Conservation (phyloP, 2,888 invertebrate species). For the Hemithea aestivaria region DNA sequence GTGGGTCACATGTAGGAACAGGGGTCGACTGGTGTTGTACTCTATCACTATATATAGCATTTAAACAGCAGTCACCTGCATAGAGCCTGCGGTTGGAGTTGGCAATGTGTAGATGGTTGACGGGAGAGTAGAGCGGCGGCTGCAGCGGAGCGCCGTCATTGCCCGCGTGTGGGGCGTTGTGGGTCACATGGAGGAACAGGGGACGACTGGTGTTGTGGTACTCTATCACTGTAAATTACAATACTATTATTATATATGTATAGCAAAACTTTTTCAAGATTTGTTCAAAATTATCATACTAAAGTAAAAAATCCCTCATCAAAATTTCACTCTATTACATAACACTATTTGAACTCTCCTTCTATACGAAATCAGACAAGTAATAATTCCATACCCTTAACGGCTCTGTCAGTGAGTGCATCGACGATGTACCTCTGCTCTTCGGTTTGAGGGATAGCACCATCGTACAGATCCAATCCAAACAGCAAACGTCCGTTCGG, state of each 20-base stretch:
- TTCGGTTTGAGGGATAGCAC: constrained; percentile 50
- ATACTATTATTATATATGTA: too few species aligned
- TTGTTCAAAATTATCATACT: too few species aligned
- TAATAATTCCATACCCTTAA: constrained; percentile 43
- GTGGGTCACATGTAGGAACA: constrained; percentile 91
- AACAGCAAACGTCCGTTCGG: constrained; percentile 55
- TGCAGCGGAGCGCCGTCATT: constrained; percentile 86
- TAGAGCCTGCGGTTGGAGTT: constrained; percentile 85
- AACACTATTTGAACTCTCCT: too few species aligned
- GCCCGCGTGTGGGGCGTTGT: constrained; percentile 89
- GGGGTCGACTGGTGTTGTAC: constrained; percentile 77
- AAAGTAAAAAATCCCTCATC: too few species aligned
- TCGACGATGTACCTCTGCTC: constrained; percentile 65
- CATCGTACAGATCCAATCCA: constrained; percentile 63
- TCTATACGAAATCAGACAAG: too few species aligned
- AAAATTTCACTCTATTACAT: too few species aligned
- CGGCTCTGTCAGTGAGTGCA: constrained; percentile 61
- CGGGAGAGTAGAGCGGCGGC: constrained; percentile 83
- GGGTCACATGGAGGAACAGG: constrained; percentile 89
- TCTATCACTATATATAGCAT: constrained; percentile 81
- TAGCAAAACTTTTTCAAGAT: too few species aligned
- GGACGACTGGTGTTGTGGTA: constrained; percentile 81
- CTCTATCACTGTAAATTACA: constrained; percentile 71
- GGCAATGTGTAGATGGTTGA: constrained; percentile 83
- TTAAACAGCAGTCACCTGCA: too few species aligned